Evolutionary conservation across 2,797 vertebrate genomes (phyloP).

Genomic region (Neoniphon sammara): DNA sequence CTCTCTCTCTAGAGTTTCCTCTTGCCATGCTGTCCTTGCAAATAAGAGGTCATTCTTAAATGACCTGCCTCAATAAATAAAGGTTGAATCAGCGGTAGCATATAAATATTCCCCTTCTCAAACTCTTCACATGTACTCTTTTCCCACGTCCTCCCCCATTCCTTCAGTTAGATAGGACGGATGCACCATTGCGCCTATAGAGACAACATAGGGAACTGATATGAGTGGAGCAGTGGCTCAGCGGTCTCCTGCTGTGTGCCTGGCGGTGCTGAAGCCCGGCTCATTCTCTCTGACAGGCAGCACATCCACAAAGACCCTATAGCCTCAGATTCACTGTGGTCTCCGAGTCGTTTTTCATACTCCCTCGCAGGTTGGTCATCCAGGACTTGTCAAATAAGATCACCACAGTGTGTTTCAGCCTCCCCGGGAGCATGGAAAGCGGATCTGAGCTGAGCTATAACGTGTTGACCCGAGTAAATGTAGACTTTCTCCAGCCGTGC

Average conservation of each 20-base stretch:
- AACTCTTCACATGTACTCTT: neutral
- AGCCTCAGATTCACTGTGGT: conserved; percentile 49
- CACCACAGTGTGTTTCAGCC: conserved; percentile 55
- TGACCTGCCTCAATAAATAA: conserved; percentile 56
- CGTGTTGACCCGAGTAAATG: conserved; percentile 62
- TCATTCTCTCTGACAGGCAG: conserved; percentile 56
- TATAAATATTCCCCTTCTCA: neutral
- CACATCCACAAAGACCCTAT: conserved; percentile 49
- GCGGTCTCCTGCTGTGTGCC: conserved; percentile 39
- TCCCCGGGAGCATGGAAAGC: conserved; percentile 49
- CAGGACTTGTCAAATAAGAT: conserved; percentile 74
- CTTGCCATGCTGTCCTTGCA: conserved; percentile 7
- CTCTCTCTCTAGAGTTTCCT: conserved; percentile 25
- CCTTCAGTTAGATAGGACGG: neutral
- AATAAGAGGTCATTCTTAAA: conserved; percentile 52
- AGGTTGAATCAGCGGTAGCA: conserved; percentile 25
- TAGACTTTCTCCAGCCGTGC: conserved; percentile 53
- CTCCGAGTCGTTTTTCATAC: conserved; percentile 60
- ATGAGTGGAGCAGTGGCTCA: conserved; percentile 39
- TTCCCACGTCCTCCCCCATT: no score
- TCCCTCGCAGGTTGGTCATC: conserved; percentile 64
- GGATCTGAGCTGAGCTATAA: conserved; percentile 61
- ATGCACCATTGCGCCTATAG: conserved; percentile 50
- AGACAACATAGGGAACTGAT: conserved; percentile 40
- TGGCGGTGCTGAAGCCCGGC: conserved; percentile 8